phyloP scores from a whole-genome alignment of 1,140 invertebrate genomes.

The Cardiocondyla obscurior region DNA sequence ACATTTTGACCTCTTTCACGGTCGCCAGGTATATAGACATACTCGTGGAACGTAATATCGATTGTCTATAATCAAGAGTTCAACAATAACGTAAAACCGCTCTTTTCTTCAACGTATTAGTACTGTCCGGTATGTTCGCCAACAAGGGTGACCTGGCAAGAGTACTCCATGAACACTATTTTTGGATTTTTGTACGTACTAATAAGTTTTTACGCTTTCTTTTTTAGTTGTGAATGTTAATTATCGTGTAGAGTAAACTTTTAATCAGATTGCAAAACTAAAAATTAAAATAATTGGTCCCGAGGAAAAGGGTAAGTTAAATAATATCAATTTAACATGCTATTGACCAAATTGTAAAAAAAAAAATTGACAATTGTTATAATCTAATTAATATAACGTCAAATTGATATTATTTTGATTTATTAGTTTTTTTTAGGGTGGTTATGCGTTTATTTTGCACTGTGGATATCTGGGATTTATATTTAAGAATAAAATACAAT shows the following conservation, averaged over 20 bases:
- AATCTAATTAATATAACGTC: too few relatives aligned
- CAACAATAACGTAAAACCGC: slow-evolving; percentile 70
- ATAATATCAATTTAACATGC: too few relatives aligned
- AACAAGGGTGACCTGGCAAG: slow-evolving; percentile 58
- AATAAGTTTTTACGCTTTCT: slow-evolving; percentile 6
- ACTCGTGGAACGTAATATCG: slow-evolving; percentile 70
- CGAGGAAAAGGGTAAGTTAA: too few relatives aligned
- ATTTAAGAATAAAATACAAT: background rate
- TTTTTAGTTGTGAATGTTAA: background rate
- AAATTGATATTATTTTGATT: too few relatives aligned
- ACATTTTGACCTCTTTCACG: slow-evolving; percentile 71
- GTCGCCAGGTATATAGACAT: slow-evolving; percentile 58
- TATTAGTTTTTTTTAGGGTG: too few relatives aligned
- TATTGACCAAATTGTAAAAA: too few relatives aligned
- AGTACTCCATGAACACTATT: slow-evolving; percentile 66
- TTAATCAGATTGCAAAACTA: too few relatives aligned
- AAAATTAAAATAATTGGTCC: too few relatives aligned
- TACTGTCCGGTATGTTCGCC: slow-evolving; percentile 73
- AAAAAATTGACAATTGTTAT: too few relatives aligned
- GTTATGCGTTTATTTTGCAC: too few relatives aligned
- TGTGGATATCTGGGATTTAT: too few relatives aligned
- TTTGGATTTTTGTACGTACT: slow-evolving; percentile 78
- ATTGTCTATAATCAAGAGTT: slow-evolving; percentile 82
- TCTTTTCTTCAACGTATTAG: slow-evolving; percentile 67
- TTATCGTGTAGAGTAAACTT: too few relatives aligned